A percentile compares a stretch with the other conserved stretches of the same genome.
phyloP scores from a whole-genome alignment of 2,113 vertebrate genomes.

The Plectropomus leopardus region DNA sequence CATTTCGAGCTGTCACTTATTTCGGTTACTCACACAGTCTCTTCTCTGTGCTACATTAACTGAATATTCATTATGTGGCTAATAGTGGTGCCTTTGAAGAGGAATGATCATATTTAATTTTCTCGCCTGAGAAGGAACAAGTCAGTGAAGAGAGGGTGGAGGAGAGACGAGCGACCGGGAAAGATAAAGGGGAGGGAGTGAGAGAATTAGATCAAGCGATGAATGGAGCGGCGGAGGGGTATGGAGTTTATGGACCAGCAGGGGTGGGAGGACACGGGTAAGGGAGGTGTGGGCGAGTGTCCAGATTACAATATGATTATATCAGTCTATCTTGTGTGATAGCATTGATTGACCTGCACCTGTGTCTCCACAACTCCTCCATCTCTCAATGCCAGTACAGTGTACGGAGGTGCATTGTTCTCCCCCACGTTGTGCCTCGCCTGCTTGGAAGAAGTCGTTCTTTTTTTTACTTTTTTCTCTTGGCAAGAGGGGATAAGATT shows the following conservation, averaged over 20 bases:
- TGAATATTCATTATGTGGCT: conserved; percentile 81
- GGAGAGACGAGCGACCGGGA: conserved; percentile 42
- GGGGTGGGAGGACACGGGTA: not conserved
- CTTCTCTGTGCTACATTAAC: conserved; percentile 72
- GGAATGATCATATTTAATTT: conserved; percentile 81
- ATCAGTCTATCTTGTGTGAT: conserved; percentile 68
- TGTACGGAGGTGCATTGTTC: conserved; percentile 44
- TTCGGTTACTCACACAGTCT: conserved; percentile 50
- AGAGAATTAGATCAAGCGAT: conserved; percentile 68
- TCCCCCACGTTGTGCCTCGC: conserved; percentile 23
- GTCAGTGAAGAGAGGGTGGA: conserved; percentile 48
- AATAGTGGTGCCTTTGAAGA: conserved; percentile 80
- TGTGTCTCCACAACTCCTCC: conserved; percentile 47
- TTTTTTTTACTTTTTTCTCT: conserved; percentile 27
- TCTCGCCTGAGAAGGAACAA: conserved; percentile 71
- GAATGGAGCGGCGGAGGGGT: conserved; percentile 55
- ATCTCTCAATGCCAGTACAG: conserved; percentile 16
- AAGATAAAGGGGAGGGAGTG: conserved; percentile 67
- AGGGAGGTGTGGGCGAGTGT: conserved; percentile 30
- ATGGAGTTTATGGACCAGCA: conserved; percentile 63
- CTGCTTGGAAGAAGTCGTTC: conserved; percentile 30
- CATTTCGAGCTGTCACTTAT: conserved; percentile 59
- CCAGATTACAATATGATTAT: conserved; percentile 76
- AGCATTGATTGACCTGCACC: conserved; percentile 74
- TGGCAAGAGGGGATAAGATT: conserved; percentile 60